A percentile compares a stretch with the other conserved stretches of the same genome.
These are phyloP conservation scores for Acyrthosiphon pisum DNA, from an alignment of 1,140 invertebrate genomes.

Conservation along the genomic window DNA sequence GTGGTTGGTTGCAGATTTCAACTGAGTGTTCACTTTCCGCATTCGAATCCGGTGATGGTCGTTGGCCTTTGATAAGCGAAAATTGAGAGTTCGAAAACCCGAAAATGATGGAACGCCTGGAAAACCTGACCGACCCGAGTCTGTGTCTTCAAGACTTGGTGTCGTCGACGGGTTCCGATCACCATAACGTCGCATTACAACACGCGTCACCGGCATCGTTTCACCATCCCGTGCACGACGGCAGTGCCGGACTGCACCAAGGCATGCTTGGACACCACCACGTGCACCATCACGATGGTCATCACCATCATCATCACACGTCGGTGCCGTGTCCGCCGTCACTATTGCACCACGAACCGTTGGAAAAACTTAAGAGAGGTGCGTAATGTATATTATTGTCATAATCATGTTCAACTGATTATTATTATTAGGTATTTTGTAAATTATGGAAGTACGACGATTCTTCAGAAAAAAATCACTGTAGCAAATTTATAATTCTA, in stretches of 20 bases:
- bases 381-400: constrained; percentile 49
- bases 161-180: constrained; percentile 64
- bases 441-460: not conserved
- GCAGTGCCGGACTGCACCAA: constrained; percentile 61
- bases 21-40: not conserved
- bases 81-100: not conserved
- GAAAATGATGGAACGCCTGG: constrained; percentile 66
- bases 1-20: not conserved
- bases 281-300: constrained; percentile 64
- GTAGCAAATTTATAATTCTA: not conserved
- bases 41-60: not conserved
- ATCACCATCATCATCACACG: constrained; percentile 66
- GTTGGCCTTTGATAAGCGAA: not conserved
- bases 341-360: constrained; percentile 74
- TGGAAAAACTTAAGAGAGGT: constrained; percentile 84
- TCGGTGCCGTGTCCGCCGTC: constrained; percentile 61
- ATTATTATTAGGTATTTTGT: not conserved
- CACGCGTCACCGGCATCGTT: constrained; percentile 64
- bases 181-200: constrained; percentile 61
- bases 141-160: constrained; percentile 80
- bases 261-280: constrained; percentile 73
- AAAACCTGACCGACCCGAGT: constrained; percentile 70
- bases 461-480: not conserved
- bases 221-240: constrained; percentile 69
- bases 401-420: not conserved